Evolutionary conservation across 2,888 invertebrate genomes (phyloP), one percentile per base, ranked within the genome.

Genomic region (Acanthosoma haemorrhoidale): DNA sequence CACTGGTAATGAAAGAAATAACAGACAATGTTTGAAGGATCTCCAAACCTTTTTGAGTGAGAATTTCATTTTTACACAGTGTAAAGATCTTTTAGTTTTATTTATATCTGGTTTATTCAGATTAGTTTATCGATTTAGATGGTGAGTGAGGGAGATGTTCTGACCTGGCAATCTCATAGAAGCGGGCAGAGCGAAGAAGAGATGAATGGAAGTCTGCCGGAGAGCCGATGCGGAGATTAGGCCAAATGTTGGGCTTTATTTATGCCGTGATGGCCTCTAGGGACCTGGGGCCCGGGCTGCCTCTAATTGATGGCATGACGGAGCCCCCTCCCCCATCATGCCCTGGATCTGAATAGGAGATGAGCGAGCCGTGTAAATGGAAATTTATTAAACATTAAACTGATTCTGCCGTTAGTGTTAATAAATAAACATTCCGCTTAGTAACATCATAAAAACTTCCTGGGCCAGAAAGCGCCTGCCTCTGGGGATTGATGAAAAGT

Each of bases 301-400:
- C 51, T 51, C 51, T 51, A 51, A 51, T 51, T 51, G 51, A 51
- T 51, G 51, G 21, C 51, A 51, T 25, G 51, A n/a, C 25, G 51
- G 21, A 51, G 51, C 51, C 21, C 25, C 25, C 51, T 25, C 51
- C 51, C 25, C n/a, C 51, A 25, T n/a, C n/a, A n/a, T n/a, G n/a
- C n/a, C n/a, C n/a, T n/a, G n/a, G n/a, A n/a, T n/a, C n/a, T 51
- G 51, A 51, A 51, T 51, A 51, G 51, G 25, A 25, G 51, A 51
- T 51, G 51, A 51, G 51, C 51, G 25, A 51, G 51, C 25, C 51
- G 51, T 51, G 51, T 51, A 51, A 51, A 51, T 51, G 51, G 51
- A 51, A 51, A 51, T 51, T 51, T 25, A 25, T 51, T 51, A 51
- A 51, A 51, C 51, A 51, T 25, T 51, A 51, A 51, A 51, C 51